phyloP scores from a whole-genome alignment of 2,113 vertebrate genomes.

The Psophia crepitans region DNA sequence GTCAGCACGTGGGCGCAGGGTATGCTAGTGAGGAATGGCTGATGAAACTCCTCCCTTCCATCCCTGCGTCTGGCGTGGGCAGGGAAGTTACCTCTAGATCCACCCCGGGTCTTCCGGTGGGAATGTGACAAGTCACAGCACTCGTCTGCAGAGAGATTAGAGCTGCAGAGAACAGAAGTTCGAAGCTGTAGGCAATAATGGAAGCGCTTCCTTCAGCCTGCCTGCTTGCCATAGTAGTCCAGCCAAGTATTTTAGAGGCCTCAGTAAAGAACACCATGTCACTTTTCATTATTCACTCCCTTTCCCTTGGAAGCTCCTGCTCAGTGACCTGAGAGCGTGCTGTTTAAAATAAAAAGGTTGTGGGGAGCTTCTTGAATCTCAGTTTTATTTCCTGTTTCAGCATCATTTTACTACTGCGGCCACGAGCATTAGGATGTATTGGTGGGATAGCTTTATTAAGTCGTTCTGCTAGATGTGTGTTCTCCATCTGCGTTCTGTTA shows the following conservation, averaged over 20 bases:
- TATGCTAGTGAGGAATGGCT: background rate
- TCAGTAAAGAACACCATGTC: background rate
- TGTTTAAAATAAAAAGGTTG: background rate
- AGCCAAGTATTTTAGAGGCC: background rate
- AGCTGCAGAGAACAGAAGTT: background rate
- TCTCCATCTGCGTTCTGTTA: background rate
- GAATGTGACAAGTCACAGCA: background rate
- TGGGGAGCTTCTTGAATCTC: background rate
- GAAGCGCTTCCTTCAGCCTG: background rate
- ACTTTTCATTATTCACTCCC: accelerated
- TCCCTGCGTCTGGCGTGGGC: background rate
- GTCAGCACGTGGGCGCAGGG: background rate
- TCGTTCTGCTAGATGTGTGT: background rate
- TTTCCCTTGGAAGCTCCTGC: background rate
- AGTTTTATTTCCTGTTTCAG: background rate
- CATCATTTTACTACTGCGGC: background rate
- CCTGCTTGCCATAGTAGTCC: background rate
- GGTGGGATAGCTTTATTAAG: background rate
- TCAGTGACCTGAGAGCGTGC: accelerated
- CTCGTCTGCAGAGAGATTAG: background rate
- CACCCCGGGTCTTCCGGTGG: background rate
- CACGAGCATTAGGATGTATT: background rate
- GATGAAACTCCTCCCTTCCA: slow-evolving; percentile 2
- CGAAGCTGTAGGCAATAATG: background rate
- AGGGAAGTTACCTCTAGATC: background rate